These are phyloP conservation scores for Ophioderma brevispina DNA, from an alignment of 35 echinoderm and acorn worm species.

Conservation along the genomic window DNA sequence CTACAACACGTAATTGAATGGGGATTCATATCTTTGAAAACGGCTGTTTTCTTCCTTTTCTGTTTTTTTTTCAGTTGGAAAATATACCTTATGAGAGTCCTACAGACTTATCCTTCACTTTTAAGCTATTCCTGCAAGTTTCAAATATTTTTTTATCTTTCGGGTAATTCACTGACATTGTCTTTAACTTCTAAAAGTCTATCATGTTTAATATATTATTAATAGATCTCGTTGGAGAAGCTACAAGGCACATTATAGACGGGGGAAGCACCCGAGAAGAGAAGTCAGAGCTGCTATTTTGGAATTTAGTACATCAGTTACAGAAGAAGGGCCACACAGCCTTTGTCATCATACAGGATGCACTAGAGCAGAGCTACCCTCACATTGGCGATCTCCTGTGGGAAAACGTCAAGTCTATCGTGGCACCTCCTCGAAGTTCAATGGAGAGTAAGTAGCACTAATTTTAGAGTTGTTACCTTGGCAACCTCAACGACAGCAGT, in stretches of 20 bases:
- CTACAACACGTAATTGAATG: too few species aligned
- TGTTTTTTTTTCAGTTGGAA: too few species aligned
- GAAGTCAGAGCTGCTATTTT: not conserved
- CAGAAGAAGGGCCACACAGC: not conserved
- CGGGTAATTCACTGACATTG: too few species aligned
- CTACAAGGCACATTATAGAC: not conserved
- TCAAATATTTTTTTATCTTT: too few species aligned
- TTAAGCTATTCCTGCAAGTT: too few species aligned
- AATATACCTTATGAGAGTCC: too few species aligned
- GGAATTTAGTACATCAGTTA: not conserved
- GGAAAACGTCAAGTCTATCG: conserved; percentile 2
- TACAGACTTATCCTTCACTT: too few species aligned
- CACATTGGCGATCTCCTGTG: not conserved
- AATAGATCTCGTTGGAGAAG: not conserved
- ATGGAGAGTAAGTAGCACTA: not conserved
- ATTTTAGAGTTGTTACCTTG: too few species aligned
- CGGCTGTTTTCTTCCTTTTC: too few species aligned
- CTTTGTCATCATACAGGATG: not conserved
- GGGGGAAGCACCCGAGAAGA: not conserved
- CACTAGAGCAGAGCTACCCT: not conserved
- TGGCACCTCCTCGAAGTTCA: not conserved
- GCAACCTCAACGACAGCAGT: too few species aligned
- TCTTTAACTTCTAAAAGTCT: too few species aligned
- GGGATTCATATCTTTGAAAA: too few species aligned
- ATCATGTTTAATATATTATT: not conserved